Evolutionary conservation across 2,797 vertebrate genomes (phyloP).

Genomic region (Erpetoichthys calabaricus): DNA sequence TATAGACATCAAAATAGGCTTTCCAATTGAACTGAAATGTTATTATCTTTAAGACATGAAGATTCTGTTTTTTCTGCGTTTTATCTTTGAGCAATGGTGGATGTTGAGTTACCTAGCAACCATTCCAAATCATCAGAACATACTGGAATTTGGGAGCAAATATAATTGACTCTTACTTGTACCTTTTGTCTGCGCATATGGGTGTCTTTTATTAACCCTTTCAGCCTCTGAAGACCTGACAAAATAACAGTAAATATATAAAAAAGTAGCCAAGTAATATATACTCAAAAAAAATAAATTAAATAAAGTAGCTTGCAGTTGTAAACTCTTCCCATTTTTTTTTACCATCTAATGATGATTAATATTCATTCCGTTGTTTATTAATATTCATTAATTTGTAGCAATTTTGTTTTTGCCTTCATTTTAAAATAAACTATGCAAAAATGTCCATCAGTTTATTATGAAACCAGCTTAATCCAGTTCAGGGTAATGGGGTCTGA

Average conservation of each 20-base stretch:
- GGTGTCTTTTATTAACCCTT: neutral
- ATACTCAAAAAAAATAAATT: neutral
- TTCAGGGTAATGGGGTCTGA: no score
- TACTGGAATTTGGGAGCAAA: slow-evolving; percentile 7
- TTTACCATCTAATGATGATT: no score
- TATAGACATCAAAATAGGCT: slow-evolving; percentile 3
- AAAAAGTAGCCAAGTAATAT: no score
- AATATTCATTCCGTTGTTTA: no score
- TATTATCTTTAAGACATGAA: slow-evolving; percentile 30
- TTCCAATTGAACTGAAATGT: slow-evolving; percentile 25
- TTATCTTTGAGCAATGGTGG: slow-evolving; percentile 25
- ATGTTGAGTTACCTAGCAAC: slow-evolving; percentile 46
- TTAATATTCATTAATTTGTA: no score
- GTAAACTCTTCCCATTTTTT: neutral
- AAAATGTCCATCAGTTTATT: no score
- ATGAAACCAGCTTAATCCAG: no score
- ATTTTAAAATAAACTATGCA: no score
- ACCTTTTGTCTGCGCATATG: slow-evolving; percentile 6
- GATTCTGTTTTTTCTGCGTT: slow-evolving; percentile 23
- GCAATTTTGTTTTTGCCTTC: no score
- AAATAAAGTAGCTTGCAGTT: neutral
- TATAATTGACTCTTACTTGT: neutral
- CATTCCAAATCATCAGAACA: slow-evolving; percentile 22
- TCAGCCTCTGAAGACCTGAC: neutral
- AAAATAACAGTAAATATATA: no score